Base-by-base conservation (phyloP, 2,797 vertebrate genomes). In the Zonotrichia albicollis region DNA sequence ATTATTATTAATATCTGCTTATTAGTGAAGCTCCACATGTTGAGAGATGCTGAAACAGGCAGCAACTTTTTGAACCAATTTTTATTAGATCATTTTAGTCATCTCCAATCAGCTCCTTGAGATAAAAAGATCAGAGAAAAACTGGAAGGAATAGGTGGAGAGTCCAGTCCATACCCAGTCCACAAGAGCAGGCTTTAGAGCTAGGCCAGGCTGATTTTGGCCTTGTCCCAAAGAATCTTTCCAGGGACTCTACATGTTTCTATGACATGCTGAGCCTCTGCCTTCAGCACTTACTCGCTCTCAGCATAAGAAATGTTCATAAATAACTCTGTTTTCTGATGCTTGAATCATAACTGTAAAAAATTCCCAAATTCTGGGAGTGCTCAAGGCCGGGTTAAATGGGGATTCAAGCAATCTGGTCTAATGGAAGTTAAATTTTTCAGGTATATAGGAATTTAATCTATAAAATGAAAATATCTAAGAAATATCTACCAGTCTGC, bases 71-170 rank as follows among this genome's bases (percentile, higher is more conserved):
- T 40, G 60, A 88, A 23, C 2, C 17, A 46, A 11, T 73, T 87
- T 82, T 46, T 76, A 50, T 72, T 13, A 82, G 21, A 62, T 55
- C 11, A 34, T 79, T 86, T 84, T 27, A 72, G 13, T 72, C 60
- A 71, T 13, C 15, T 61, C 19, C 8, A 72, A 32, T 6, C 3
- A 89, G 32, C 7, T 45, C 0, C 1, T 0, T 64, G 8, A 70
- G 25, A 53, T n/a, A 46, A 73, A 27, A 60, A 71, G 27, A 65
- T 9, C 12, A 75, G 18, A 45, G 12, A n/a, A 91, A 81, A 79
- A 32, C 3, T 5, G 13, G 16, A 71, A 67, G 20, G 32, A 83
- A 65, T 2, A 61, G 2, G 13, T 42, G 14, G 25, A 89, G 22
- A 89, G 22, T 27, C 15, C 32, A 91, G 5, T 32, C 4, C 34